These are phyloP conservation scores for Stenodera caucasica DNA, from an alignment of 2,888 invertebrate species.

Conservation along the genomic window DNA sequence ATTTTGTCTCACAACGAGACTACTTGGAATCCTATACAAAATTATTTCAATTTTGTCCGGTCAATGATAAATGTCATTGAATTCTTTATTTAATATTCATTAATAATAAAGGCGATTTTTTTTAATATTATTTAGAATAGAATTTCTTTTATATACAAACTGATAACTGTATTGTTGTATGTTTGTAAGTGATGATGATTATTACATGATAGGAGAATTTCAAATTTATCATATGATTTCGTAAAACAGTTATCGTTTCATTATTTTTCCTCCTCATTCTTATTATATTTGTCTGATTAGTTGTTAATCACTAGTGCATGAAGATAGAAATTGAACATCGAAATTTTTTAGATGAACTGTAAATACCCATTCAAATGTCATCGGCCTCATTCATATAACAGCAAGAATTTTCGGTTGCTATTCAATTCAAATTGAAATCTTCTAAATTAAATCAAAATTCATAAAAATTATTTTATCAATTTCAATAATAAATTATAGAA, in stretches of 20 bases:
- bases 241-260: neutral
- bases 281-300: neutral
- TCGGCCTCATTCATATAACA: conserved; percentile 3
- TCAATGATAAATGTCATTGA: conserved; percentile 4
- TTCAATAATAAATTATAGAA: too few relatives aligned
- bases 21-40: neutral
- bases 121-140: too few relatives aligned
- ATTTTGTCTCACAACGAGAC: conserved; percentile 6
- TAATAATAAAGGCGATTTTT: neutral
- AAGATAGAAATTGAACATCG: conserved; percentile 5
- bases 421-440: neutral
- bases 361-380: conserved; percentile 13
- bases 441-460: neutral
- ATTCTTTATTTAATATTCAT: neutral
- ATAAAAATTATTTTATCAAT: too few relatives aligned
- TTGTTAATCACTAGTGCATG: neutral
- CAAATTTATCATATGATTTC: neutral
- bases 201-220: neutral
- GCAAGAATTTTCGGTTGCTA: neutral
- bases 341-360: conserved; percentile 14
- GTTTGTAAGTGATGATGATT: neutral
- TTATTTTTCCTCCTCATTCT: neutral
- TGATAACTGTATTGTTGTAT: too few relatives aligned
- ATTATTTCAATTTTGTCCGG: conserved; percentile 7
- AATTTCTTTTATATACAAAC: too few relatives aligned